Conservation (phyloP, 2,113 vertebrate species). For the Neogobius melanostomus region DNA sequence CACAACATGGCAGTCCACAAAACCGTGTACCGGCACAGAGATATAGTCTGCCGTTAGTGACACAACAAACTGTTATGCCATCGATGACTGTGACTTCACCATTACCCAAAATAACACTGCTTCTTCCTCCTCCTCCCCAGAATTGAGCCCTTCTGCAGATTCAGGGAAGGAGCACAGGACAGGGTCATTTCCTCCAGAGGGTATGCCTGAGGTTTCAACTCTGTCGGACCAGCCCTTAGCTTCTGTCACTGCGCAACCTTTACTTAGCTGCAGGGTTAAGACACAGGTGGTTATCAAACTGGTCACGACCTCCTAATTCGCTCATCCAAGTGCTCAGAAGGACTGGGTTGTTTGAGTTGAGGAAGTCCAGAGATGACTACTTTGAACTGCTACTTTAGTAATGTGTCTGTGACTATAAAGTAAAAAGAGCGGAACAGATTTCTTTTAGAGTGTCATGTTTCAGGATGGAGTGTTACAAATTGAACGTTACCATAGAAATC, state of each 20-base stretch:
- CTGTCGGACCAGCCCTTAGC: slow-evolving; percentile 45
- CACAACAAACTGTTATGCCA: slow-evolving; percentile 39
- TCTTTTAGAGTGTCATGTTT: too few species aligned
- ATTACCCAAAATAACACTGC: slow-evolving; percentile 77
- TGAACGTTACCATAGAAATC: too few species aligned
- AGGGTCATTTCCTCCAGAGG: slow-evolving; percentile 27
- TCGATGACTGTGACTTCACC: slow-evolving; percentile 2
- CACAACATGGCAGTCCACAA: neutral
- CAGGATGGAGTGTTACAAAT: too few species aligned
- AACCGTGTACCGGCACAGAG: slow-evolving; percentile 1
- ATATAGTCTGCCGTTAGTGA: slow-evolving; percentile 32
- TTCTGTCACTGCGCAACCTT: slow-evolving; percentile 20
- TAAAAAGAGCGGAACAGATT: too few species aligned
- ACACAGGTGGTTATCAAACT: slow-evolving; percentile 28
- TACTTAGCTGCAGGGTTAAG: slow-evolving; percentile 49
- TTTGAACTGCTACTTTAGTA: too few species aligned
- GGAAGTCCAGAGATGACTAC: too few species aligned
- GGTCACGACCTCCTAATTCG: too few species aligned
- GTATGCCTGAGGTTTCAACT: slow-evolving; percentile 33
- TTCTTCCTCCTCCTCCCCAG: slow-evolving; percentile 69
- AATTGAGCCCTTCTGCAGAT: slow-evolving; percentile 39
- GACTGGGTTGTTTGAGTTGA: too few species aligned
- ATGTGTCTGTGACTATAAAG: too few species aligned
- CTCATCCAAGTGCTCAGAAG: too few species aligned
- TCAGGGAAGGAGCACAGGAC: slow-evolving; percentile 20